Percentiles rank a stretch among this genome's conserved stretches.
Evolutionary conservation across 2,888 invertebrate genomes (phyloP).

Genomic region (Platerodrilus igneus): DNA sequence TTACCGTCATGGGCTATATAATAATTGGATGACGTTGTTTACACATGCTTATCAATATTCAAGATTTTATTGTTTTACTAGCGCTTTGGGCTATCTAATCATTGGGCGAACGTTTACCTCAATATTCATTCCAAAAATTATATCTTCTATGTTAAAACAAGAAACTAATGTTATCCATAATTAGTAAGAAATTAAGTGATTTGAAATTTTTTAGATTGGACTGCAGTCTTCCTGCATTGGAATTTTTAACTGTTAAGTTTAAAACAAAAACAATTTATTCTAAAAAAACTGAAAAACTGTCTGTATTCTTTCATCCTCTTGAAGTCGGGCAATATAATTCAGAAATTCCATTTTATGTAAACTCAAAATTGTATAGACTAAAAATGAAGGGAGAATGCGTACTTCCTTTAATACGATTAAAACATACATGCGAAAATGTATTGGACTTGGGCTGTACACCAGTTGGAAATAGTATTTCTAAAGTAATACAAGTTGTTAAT

Average conservation of each 20-base stretch:
- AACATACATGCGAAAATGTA: conserved; percentile 42
- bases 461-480: conserved; percentile 51
- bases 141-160: no score
- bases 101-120: no score
- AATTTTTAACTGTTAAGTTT: conserved; percentile 53
- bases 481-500: conserved; percentile 57
- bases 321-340: conserved; percentile 52
- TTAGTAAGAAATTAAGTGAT: no score
- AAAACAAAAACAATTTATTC: conserved; percentile 47
- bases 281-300: conserved; percentile 47
- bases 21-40: no score
- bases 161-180: no score
- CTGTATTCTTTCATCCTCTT: conserved; percentile 56
- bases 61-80: no score
- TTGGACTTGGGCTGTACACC: conserved; percentile 44
- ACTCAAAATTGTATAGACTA: conserved; percentile 53
- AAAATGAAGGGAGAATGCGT: conserved; percentile 56
- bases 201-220: conserved; percentile 53
- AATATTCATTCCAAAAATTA: no score
- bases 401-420: conserved; percentile 40
- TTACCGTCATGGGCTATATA: no score
- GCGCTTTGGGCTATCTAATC: no score
- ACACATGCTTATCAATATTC: no score
- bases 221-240: conserved; percentile 48
- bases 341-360: conserved; percentile 52